Evolutionary conservation across 2,797 vertebrate species (phyloP).

Genomic region (Todus mexicanus): DNA sequence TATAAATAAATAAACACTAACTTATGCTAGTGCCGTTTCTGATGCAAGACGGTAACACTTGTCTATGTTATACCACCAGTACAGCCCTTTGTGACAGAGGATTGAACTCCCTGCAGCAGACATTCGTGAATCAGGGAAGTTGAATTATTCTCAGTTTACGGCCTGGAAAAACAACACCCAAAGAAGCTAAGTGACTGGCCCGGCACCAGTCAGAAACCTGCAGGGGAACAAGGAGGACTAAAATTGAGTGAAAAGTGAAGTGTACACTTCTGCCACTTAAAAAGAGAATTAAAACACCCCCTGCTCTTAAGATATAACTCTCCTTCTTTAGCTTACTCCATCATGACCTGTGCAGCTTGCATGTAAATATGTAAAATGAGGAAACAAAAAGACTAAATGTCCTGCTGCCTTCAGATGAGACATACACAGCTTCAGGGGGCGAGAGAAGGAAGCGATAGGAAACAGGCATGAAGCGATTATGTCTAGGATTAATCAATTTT

Average conservation of each 20-base stretch:
- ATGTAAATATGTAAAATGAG: neutral
- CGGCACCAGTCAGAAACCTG: neutral
- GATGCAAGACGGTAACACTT: neutral
- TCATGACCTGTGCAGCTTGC: neutral
- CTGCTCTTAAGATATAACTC: neutral
- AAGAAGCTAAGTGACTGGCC: neutral
- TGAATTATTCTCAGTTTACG: neutral
- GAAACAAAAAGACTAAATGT: neutral
- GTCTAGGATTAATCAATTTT: neutral
- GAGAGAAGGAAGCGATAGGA: neutral
- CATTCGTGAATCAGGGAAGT: neutral
- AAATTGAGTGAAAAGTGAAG: neutral
- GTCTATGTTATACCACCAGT: neutral
- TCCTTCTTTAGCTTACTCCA: neutral
- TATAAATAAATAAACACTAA: neutral
- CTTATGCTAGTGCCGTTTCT: neutral
- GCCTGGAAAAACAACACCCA: neutral
- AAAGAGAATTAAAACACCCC: neutral
- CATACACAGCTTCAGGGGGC: accelerated
- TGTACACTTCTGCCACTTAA: neutral
- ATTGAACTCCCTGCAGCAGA: accelerated
- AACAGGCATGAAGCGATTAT: neutral
- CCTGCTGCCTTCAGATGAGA: neutral
- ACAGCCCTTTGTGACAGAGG: neutral
- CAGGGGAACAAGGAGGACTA: neutral